Base-by-base conservation (phyloP, 2,797 vertebrate genomes). In the Triplophysa bombifrons region DNA sequence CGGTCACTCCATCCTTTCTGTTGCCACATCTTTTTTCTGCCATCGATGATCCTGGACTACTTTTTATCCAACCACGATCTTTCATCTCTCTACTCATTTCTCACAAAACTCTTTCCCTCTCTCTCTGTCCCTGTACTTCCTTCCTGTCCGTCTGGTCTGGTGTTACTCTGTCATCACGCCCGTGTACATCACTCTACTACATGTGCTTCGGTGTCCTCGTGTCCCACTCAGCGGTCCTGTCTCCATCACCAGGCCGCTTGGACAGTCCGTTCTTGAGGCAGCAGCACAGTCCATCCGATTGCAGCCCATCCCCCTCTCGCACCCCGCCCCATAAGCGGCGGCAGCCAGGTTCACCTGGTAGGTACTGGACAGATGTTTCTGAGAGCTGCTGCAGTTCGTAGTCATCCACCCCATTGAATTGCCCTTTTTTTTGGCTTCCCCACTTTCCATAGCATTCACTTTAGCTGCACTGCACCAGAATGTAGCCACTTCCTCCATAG, bases 181-280 rank as follows among this genome's bases (percentile, higher is more conserved):
- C 81, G 82, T 89, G 64, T 86, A 41, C 48, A 41, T 82, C 51
- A 20, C 89, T 93, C 91, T 93, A 19, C 46, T 87, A 38, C 83
- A 65, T 80, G 66, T 67, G 70, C 53, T 46, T 80, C 56, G 64
- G 60, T 84, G 80, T 81, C 74, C 55, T 50, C 60, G 53, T 65
- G 73, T 86, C 83, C 85, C 71, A 89, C 92, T 92, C 92, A 84
- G 65, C 83, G 88, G n/a, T 87, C 91, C 91, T 13, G 91, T 92
- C 89, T 91, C 89, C 92, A 84, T 93, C 91, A 89, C 95, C 94
- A 97, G 96, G 97, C 95, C 96, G 96, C 87, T 94, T 96, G 95
- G 95, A 97, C 96, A 98, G 96, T 94, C 96, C 96, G 68, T 98
- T 98, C 95, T 95, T 98, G 95, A 97, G 93, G 95, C 96, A 96